phyloP scores from a whole-genome alignment of 2,797 vertebrate genomes.

The Rhynchonycteris naso region DNA sequence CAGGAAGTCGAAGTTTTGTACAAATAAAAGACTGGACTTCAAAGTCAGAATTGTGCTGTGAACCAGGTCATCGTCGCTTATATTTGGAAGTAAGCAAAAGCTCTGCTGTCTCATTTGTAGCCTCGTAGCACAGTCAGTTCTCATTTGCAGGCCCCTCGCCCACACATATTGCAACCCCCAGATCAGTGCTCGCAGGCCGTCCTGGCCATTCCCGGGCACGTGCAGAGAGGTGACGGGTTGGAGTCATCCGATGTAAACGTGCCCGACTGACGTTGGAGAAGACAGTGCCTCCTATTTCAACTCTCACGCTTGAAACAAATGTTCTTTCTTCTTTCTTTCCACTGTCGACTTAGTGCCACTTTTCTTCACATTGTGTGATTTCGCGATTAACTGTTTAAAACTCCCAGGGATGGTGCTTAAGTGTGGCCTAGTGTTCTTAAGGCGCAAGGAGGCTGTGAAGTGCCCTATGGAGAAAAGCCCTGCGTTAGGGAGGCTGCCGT shows the following conservation, averaged over 20 bases:
- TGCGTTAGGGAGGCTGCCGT: not conserved
- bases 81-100: not conserved
- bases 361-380: not conserved
- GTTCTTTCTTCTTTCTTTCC: not conserved
- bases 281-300: not conserved
- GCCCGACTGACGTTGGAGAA: not conserved
- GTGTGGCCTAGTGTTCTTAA: too few relatives aligned
- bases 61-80: not conserved
- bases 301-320: not conserved
- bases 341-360: not conserved
- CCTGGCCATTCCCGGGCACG: not conserved
- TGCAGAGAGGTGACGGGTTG: not conserved
- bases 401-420: not conserved
- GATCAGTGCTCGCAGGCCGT: not conserved
- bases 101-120: not conserved
- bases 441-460: not conserved
- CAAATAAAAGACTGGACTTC: not conserved
- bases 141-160: not conserved
- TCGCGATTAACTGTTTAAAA: not conserved
- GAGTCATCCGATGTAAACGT: not conserved
- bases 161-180: not conserved
- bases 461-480: not conserved
- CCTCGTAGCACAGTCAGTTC: not conserved
- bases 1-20: not conserved
- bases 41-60: not conserved